Evolutionary conservation across 2,113 vertebrate species (phyloP), one percentile per base, ranked within the genome.

Genomic region (Phrynocephalus versicolor): DNA sequence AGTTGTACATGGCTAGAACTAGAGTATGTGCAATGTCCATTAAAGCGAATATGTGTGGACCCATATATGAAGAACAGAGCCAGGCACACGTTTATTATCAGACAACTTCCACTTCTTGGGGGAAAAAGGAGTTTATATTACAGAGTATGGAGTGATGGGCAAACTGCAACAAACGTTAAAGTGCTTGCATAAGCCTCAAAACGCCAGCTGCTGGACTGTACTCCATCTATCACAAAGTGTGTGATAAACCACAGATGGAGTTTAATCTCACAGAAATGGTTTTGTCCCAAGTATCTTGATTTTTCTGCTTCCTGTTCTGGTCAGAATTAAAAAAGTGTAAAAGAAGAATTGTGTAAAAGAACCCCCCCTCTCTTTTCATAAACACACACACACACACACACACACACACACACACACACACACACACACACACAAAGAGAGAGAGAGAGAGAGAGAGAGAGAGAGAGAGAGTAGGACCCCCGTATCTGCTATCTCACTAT

Each of bases 221-320:
- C 86, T 91, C 83, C 82, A 91, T 73, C 71, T 85, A 76, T 89
- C 83, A 90, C 87, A 90, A 92, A 71, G 45, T 74, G 83, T 67
- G 89, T 93, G 92, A 93, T 72, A 72, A 82, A 72, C 78, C 74
- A 81, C 92, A 94, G 91, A 87, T 93, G 94, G 89, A 51, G 69
- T 91, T 83, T 84, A 93, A 89, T 87, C 83, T 89, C 83, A 84
- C 72, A 91, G 88, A 67, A 88, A 82, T 86, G 84, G 45, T 57
- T 71, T 82, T 57, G 80, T 51, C 80, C 45, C 72, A 15, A 19
- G 60, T 85, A 86, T 89, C 90, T 94, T 89, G 89, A 65, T 85
- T 89, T 88, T 92, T 91, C 89, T 91, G 64, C 88, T 87, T 93
- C 85, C 65, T 69, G 33, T 85, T 45, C 80, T 76, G 79, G 74